Base-by-base conservation (phyloP, 1,140 invertebrate species). In the Drosophila takahashii region DNA sequence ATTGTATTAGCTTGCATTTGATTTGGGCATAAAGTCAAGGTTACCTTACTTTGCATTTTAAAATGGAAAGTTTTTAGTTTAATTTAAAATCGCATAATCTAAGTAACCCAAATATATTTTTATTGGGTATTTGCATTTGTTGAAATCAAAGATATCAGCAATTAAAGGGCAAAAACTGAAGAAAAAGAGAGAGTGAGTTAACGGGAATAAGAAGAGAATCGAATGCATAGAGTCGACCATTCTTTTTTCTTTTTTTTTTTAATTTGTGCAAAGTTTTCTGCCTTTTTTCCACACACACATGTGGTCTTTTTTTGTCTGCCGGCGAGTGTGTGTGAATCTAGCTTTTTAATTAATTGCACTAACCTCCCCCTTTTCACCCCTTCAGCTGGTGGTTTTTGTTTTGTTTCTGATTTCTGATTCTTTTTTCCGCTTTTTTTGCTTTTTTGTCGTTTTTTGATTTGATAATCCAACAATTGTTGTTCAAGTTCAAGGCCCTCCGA, bases 331-430 rank as follows among this genome's bases (percentile, higher is more conserved):
- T 52, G 70, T 59, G 59, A 69, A 79, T 79, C 79, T 79, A 83
- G 75, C 74, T 83, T 83, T 83, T 79, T 83, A 83, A 83, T 83
- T 83, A 83, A 83, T 83, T 83, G 80, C 80, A 83, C 80, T 83
- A 84, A 71, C 34, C 26, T 64, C 34, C 54, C 53, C 60, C 67
- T 45, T 29, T n/a, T 36, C 61, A 18, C n/a, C 47, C 13, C 8
- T 13, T 29, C 42, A 36, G 42, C 11, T 29, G 32, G 5, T 47
- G 27, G 42, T 66, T 53, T 60, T 65, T 36, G 39, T 67, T 58
- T 56, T 52, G 59, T 48, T 52, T 51, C 67, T 45, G 27, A 32
- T 32, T 32, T 22, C 22, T 39, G 13, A 53, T 61, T 57, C 34
- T 58, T 70, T 66, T 66, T 41, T 9, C 9, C 9, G 4, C n/a